Evolutionary conservation across 92 coral and sea anemone genomes (phyloP), one percentile per base, ranked within the genome.

Genomic region (Chrysogorgia sp.): DNA sequence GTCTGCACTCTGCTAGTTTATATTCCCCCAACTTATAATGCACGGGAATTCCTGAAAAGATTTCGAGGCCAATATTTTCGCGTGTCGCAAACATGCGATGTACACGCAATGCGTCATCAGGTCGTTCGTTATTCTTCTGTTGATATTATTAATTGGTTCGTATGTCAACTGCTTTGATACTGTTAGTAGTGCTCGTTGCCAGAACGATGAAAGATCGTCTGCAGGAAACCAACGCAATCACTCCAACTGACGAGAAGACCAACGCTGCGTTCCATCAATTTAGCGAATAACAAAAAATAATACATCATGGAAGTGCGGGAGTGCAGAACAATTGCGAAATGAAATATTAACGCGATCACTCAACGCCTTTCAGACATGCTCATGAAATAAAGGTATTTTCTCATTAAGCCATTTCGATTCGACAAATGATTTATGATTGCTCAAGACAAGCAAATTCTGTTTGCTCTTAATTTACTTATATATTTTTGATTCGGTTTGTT

Each of bases 111-210:
- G 25, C 50, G 79, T 72, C 79, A 72, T 48, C 79, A 72, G 33
- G 22, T 40, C 24, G 55, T 72, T 72, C 79, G 79, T 64, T 72
- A 32, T 37, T 40, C 35, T n/a, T 32, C 30, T 72, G 65, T 72
- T 72, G 79, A 72, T 72, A 53, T 72, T 30, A 72, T 72, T 72
- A 72, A 72, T 72, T 72, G 65, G 33, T 48, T 30, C 32, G 28
- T 53, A 56, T 72, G 65, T 72, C 79, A 72, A 53, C 58, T 72
- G 64, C 63, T 72, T 72, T 72, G 79, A 55, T 49, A 53, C 79
- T 49, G 79, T 72, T 53, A 72, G 65, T 17, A 43, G 9, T 37
- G 31, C 63, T 72, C 79, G 55, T 72, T 72, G 79, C 65, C 14
- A 2, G 7, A 34, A 55, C 37, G 79, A 52, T 72, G 79, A 72